Conservation (phyloP, 1,140 invertebrate species). For the Pissodes strobi region DNA sequence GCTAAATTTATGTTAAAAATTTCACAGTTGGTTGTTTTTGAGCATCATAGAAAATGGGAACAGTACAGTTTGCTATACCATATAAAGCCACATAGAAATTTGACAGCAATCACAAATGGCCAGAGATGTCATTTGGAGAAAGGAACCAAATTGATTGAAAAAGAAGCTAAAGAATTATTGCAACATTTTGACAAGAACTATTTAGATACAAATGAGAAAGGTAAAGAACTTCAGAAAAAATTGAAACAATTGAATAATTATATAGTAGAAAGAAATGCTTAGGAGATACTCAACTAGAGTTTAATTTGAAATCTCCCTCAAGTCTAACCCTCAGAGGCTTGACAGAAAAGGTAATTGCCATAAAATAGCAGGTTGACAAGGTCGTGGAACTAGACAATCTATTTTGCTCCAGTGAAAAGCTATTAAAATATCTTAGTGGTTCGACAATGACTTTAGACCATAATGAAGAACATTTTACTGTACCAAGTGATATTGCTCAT, state of each 20-base stretch:
- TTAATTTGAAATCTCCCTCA: slow-evolving; percentile 18
- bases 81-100: slow-evolving; percentile 27
- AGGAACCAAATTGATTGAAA: slow-evolving; percentile 21
- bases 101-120: slow-evolving; percentile 17
- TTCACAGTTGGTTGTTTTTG: slow-evolving; percentile 42
- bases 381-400: slow-evolving; percentile 16
- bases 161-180: slow-evolving; percentile 7
- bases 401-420: slow-evolving; percentile 20
- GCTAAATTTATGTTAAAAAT: slow-evolving; percentile 46
- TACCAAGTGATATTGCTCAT: slow-evolving; percentile 7
- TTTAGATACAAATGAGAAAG: slow-evolving; percentile 13
- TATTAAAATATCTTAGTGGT: slow-evolving; percentile 22
- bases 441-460: slow-evolving; percentile 22
- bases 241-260: slow-evolving; percentile 15
- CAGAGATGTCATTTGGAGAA: slow-evolving; percentile 31
- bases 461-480: slow-evolving; percentile 9
- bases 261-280: slow-evolving; percentile 9
- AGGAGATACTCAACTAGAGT: slow-evolving; percentile 1
- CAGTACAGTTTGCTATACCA: not conserved
- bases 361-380: slow-evolving; percentile 24
- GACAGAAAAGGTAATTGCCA: slow-evolving; percentile 16
- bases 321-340: slow-evolving; percentile 12
- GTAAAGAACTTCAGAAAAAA: slow-evolving; percentile 14
- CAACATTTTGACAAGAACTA: slow-evolving; percentile 26
- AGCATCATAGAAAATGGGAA: slow-evolving; percentile 32